These are phyloP conservation scores for Tetragonisca angustula DNA, from an alignment of 2,888 invertebrate species.

Conservation along the genomic window DNA sequence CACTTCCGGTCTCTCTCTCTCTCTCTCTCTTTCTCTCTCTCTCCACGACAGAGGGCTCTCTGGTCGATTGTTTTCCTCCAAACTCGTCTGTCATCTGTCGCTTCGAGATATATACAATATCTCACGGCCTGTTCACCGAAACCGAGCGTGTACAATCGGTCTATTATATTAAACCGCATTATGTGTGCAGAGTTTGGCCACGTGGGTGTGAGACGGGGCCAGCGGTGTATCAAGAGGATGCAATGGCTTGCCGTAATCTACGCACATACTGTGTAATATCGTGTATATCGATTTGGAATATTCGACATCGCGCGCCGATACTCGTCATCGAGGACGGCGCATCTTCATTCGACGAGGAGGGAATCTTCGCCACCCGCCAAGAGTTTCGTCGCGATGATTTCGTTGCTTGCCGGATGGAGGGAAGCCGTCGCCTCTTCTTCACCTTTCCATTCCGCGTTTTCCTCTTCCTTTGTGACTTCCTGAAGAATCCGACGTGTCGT, in stretches of 20 bases:
- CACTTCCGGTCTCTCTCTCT: neutral
- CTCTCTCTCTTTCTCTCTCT: neutral
- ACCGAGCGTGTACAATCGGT: slow-evolving; percentile 47
- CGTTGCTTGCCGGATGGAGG: neutral
- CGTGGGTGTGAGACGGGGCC: slow-evolving; percentile 27
- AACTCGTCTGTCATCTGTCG: slow-evolving; percentile 21
- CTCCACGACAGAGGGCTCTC: too few species aligned
- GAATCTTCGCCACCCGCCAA: neutral
- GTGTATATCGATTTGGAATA: slow-evolving; percentile 56
- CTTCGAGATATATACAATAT: slow-evolving; percentile 48
- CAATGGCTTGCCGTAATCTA: slow-evolving; percentile 31
- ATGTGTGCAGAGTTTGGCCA: slow-evolving; percentile 40
- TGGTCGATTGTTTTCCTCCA: slow-evolving; percentile 38
- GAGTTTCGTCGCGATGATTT: neutral
- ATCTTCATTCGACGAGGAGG: slow-evolving; percentile 48
- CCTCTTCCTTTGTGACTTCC: neutral
- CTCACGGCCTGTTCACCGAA: slow-evolving; percentile 33
- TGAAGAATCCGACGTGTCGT: neutral
- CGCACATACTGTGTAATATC: neutral
- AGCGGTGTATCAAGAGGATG: slow-evolving; percentile 31
- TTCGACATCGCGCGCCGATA: slow-evolving; percentile 63
- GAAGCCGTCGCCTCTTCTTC: neutral
- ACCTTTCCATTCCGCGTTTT: neutral
- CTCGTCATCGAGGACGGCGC: slow-evolving; percentile 51
- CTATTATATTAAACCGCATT: slow-evolving; percentile 66